These are phyloP conservation scores for Gephyroberyx darwinii DNA, from an alignment of 2,797 vertebrate species.

Conservation along the genomic window DNA sequence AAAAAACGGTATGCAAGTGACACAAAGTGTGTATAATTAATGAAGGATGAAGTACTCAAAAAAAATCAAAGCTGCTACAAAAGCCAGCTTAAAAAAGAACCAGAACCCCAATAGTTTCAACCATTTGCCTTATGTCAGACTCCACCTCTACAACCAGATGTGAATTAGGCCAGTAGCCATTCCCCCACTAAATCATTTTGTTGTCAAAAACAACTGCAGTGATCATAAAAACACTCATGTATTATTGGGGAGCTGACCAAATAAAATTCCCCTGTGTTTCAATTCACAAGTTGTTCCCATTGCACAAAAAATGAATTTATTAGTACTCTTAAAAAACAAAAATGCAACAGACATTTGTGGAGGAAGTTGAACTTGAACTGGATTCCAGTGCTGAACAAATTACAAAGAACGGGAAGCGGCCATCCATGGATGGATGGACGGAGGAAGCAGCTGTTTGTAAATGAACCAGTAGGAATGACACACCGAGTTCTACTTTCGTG, in stretches of 20 bases:
- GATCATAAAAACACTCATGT: constrained; percentile 26
- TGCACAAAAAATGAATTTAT: not conserved
- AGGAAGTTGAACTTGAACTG: constrained; percentile 8
- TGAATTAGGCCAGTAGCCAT: not conserved
- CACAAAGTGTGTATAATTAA: not conserved
- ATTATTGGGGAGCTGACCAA: not conserved
- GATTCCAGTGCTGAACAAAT: not conserved
- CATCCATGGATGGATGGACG: constrained; percentile 15
- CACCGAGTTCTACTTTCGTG: constrained; percentile 21
- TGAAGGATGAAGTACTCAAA: not conserved
- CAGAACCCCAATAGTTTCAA: not conserved
- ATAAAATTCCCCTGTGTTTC: not conserved
- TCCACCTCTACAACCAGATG: not conserved
- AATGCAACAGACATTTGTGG: constrained; percentile 5
- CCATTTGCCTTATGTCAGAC: not conserved
- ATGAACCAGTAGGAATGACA: constrained; percentile 31
- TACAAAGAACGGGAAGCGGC: constrained; percentile 1
- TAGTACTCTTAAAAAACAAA: constrained; percentile 7
- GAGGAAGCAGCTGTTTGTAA: constrained; percentile 39
- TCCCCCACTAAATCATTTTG: constrained; percentile 4
- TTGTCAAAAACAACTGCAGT: constrained; percentile 3
- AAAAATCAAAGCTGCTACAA: too few species aligned
- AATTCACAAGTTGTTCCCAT: constrained; percentile 12
- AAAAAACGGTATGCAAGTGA: not conserved
- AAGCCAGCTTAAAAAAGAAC: not conserved